Evolutionary conservation across 1,140 invertebrate genomes (phyloP).

Genomic region (Pogonus chalceus): DNA sequence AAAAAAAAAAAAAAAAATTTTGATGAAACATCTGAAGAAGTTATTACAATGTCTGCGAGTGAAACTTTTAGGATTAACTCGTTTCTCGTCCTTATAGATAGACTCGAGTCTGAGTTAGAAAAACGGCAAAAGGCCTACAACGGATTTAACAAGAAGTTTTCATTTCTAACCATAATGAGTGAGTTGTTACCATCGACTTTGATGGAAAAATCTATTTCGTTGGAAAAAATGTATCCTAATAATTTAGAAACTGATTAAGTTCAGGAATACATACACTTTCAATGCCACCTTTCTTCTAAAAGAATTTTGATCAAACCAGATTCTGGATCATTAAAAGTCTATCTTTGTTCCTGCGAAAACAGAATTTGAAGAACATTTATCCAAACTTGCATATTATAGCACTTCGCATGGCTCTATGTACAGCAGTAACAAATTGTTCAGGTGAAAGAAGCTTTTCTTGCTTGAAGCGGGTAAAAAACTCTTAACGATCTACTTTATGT

Average conservation of each 20-base stretch:
- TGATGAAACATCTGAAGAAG: too few relatives aligned
- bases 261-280: conserved; percentile 16
- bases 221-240: conserved; percentile 15
- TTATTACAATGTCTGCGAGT: conserved; percentile 13
- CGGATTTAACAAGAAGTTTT: too few relatives aligned
- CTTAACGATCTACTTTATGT: conserved; percentile 15
- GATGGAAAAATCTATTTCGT: conserved; percentile 13
- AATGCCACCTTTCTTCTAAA: conserved; percentile 14
- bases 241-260: conserved; percentile 16
- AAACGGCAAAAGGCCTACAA: conserved; percentile 13
- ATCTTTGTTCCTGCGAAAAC: conserved; percentile 16
- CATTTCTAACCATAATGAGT: too few relatives aligned
- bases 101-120: conserved; percentile 15
- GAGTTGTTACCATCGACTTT: conserved; percentile 13
- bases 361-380: too few relatives aligned
- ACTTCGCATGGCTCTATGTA: conserved; percentile 13
- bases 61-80: conserved; percentile 14
- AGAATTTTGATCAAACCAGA: conserved; percentile 16
- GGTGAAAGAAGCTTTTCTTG: conserved; percentile 22
- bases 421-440: conserved; percentile 19
- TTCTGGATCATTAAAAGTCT: conserved; percentile 16
- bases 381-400: too few relatives aligned
- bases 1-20: too few relatives aligned
- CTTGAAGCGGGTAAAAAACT: conserved; percentile 17
- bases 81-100: conserved; percentile 16